Evolutionary conservation across 2,888 invertebrate genomes (phyloP).

Genomic region (Kryphioiulus occultus): DNA sequence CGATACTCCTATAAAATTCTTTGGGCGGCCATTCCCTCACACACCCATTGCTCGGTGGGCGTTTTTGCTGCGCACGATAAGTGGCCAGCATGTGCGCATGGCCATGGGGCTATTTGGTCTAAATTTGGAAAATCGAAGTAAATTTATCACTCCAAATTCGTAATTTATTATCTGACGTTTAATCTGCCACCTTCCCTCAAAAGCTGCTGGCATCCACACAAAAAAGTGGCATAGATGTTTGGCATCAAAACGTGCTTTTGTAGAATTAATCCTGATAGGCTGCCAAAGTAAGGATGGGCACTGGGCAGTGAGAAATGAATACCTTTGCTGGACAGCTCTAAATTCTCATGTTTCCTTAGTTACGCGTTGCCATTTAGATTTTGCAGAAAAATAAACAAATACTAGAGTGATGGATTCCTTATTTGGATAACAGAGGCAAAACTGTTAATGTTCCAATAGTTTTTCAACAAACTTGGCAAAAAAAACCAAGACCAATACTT

Average conservation of each 20-base stretch:
- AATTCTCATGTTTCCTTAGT: no score
- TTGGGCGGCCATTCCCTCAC: neutral
- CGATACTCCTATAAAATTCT: neutral
- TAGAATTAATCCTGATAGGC: neutral
- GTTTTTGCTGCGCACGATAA: neutral
- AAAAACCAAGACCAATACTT: no score
- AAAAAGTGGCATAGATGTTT: neutral
- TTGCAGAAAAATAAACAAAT: no score
- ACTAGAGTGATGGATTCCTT: no score
- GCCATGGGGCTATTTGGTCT: conserved; percentile 26
- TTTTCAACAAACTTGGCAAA: no score
- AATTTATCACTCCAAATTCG: conserved; percentile 9
- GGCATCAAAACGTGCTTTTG: neutral
- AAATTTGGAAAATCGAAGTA: conserved; percentile 3
- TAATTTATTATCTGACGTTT: neutral
- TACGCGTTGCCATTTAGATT: no score
- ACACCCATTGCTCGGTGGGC: neutral
- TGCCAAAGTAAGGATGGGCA: neutral
- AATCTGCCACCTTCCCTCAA: neutral
- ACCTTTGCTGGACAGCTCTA: no score
- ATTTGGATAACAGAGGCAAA: no score
- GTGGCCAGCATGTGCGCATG: neutral
- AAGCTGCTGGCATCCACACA: neutral
- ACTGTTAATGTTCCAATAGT: no score
- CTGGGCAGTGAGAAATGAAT: no score